phyloP scores from a whole-genome alignment of 2,113 vertebrate species.

The Nothocercus nigrocapillus region DNA sequence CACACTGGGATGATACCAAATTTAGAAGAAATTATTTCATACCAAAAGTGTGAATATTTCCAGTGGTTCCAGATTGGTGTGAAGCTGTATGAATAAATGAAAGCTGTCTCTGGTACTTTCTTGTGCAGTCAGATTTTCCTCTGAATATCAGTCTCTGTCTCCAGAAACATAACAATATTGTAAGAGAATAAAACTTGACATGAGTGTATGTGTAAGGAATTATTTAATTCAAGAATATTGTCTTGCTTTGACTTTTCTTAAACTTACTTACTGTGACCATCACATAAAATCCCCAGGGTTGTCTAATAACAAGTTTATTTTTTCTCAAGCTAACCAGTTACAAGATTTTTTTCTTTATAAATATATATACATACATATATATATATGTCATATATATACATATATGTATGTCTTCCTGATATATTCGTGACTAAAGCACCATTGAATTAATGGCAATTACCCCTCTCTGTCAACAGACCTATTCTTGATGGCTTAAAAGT shows the following conservation, averaged over 20 bases:
- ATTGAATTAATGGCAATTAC: too few species aligned
- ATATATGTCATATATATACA: background rate
- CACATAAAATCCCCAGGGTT: background rate
- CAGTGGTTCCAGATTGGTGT: background rate
- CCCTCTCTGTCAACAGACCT: background rate
- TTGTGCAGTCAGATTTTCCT: background rate
- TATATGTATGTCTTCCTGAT: background rate
- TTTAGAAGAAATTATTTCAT: background rate
- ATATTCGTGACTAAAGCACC: background rate
- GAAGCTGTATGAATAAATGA: background rate
- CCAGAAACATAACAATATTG: background rate
- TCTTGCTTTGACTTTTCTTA: background rate
- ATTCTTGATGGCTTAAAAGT: background rate
- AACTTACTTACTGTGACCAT: background rate
- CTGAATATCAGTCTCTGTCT: background rate
- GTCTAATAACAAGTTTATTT: background rate
- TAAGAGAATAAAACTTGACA: background rate
- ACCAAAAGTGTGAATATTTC: background rate
- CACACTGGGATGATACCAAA: background rate
- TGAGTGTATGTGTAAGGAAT: fast-evolving
- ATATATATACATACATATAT: background rate
- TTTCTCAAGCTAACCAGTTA: background rate
- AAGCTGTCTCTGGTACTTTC: background rate
- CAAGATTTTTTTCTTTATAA: background rate
- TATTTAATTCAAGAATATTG: background rate